Evolutionary conservation across 2,888 invertebrate genomes (phyloP).

Genomic region (Galerucella nymphaeae): DNA sequence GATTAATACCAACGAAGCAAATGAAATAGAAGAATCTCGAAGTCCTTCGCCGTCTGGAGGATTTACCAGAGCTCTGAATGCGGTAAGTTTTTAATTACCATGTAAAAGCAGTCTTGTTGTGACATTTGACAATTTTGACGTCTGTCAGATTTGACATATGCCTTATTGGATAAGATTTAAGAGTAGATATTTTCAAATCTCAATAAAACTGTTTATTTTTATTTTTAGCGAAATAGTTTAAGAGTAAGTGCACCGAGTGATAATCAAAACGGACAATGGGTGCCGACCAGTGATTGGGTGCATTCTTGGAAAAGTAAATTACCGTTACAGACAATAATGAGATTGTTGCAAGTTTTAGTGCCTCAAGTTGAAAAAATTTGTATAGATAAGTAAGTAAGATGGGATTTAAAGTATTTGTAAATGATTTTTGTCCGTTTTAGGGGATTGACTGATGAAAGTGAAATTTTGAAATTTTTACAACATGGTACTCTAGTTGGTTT

Average conservation of each 20-base stretch:
- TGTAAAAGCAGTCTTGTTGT: too few species aligned
- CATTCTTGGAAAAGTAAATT: conserved; percentile 96
- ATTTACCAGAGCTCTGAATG: conserved; percentile 58
- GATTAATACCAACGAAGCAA: conserved; percentile 18
- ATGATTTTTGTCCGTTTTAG: conserved; percentile 65
- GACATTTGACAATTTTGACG: too few species aligned
- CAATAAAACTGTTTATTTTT: background rate
- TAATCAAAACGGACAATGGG: conserved; percentile 71
- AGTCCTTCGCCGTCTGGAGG: conserved; percentile 38
- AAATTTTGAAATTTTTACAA: conserved; percentile 98
- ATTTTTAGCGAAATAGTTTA: conserved; percentile 72
- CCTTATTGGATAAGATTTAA: too few species aligned
- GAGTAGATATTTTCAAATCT: too few species aligned
- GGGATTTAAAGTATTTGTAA: too few species aligned
- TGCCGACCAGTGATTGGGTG: conserved; percentile 97
- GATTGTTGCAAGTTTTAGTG: conserved; percentile 96
- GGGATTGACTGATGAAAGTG: conserved; percentile 98
- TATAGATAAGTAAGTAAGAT: conserved; percentile 88
- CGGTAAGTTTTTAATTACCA: conserved; percentile 49
- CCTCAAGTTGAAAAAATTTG: conserved; percentile 99
- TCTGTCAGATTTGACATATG: too few species aligned
- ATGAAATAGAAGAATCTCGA: conserved; percentile 15
- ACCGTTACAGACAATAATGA: conserved; percentile 98
- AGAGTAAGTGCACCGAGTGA: conserved; percentile 67
- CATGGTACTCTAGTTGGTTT: conserved; percentile 98